These are phyloP conservation scores for Neolamprologus variostigma DNA, from an alignment of 2,113 vertebrate genomes.

Conservation along the genomic window DNA sequence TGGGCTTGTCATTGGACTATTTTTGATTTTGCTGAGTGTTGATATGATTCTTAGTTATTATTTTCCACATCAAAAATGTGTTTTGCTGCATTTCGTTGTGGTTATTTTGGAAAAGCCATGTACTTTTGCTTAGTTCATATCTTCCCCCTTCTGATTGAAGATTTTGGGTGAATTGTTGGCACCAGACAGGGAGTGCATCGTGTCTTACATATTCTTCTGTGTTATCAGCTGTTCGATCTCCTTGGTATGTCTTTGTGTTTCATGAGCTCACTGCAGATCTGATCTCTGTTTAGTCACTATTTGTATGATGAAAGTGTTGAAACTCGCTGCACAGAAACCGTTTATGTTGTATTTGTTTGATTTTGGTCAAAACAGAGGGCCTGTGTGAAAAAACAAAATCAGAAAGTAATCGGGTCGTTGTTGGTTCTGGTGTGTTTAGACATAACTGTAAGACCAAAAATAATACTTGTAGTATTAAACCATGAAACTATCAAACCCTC, in stretches of 20 bases:
- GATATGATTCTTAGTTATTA: not conserved
- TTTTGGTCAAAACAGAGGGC: not conserved
- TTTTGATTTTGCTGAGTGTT: not conserved
- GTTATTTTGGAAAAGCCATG: not conserved
- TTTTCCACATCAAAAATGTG: not conserved
- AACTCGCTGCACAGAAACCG: fast-evolving
- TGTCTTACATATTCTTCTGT: not conserved
- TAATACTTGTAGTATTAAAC: not conserved
- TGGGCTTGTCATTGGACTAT: not conserved
- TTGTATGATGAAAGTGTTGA: not conserved
- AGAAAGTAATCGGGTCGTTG: not conserved
- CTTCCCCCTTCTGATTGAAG: not conserved
- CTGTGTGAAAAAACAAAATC: not conserved
- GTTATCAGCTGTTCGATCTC: not conserved
- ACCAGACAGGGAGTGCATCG: not conserved
- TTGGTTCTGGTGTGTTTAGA: not conserved
- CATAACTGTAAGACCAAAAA: not conserved
- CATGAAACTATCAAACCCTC: not conserved
- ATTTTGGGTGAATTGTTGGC: not conserved
- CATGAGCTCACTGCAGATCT: not conserved
- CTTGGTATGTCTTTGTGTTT: not conserved
- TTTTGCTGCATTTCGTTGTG: not conserved
- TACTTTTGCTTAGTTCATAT: fast-evolving
- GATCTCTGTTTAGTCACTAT: not conserved
- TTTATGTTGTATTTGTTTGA: not conserved